These are phyloP conservation scores for Callionymus lyra DNA, from an alignment of 2,113 vertebrate species.

Conservation along the genomic window DNA sequence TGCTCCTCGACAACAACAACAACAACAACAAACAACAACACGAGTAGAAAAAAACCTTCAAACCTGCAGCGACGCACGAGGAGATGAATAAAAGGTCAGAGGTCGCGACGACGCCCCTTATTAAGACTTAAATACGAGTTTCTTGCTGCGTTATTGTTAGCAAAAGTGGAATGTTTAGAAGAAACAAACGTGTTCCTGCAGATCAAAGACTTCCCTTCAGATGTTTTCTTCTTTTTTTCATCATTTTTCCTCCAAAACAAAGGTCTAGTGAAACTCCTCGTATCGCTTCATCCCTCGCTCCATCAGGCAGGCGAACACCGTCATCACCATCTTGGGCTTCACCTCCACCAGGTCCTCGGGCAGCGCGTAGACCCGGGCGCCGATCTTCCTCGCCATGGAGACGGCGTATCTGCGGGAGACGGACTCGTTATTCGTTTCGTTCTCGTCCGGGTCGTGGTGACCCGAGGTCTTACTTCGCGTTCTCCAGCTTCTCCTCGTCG, in stretches of 20 bases:
- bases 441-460: no score
- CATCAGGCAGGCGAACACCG: slow-evolving; percentile 96
- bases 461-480: slow-evolving; percentile 97
- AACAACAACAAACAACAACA: slow-evolving; percentile 12
- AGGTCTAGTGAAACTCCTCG: slow-evolving; percentile 61
- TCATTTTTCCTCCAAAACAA: slow-evolving; percentile 12
- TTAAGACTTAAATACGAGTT: slow-evolving; percentile 29
- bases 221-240: slow-evolving; percentile 25
- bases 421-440: no score
- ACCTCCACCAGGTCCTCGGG: slow-evolving; percentile 95
- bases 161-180: slow-evolving; percentile 1
- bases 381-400: slow-evolving; percentile 94
- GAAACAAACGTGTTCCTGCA: no score
- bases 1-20: slow-evolving; percentile 28
- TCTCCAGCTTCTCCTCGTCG: slow-evolving; percentile 85
- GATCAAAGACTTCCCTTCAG: no score
- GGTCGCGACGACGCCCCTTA: slow-evolving; percentile 14
- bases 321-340: slow-evolving; percentile 98
- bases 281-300: slow-evolving; percentile 88
- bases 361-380: slow-evolving; percentile 88
- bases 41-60: slow-evolving; percentile 16
- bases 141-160: slow-evolving; percentile 37
- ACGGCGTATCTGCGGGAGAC: slow-evolving; percentile 77
- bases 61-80: slow-evolving; percentile 38
- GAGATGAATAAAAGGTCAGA: slow-evolving; percentile 28